A percentile compares a stretch with the other conserved stretches of the same genome.
Evolutionary conservation across 2,797 vertebrate species (phyloP).

Genomic region (Vespertilio murinus): DNA sequence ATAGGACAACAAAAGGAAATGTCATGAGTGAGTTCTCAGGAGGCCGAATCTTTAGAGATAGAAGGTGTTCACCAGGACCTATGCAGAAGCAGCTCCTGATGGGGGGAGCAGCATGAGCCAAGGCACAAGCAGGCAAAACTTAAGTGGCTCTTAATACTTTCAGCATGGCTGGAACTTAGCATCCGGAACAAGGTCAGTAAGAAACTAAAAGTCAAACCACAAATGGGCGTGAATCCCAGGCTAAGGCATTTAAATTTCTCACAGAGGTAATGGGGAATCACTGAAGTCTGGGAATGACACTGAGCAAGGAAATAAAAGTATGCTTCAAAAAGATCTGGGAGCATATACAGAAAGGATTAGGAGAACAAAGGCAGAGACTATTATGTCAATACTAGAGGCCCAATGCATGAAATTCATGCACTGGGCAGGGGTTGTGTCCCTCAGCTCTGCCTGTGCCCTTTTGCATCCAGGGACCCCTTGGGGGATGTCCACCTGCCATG

Average conservation of each 20-base stretch:
- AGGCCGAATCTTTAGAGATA: neutral
- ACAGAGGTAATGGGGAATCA: neutral
- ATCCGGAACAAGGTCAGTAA: neutral
- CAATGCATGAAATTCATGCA: too few relatives aligned
- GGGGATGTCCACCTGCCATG: too few relatives aligned
- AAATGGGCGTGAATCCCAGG: neutral
- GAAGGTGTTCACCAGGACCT: neutral
- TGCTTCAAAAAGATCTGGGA: neutral
- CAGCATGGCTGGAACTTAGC: neutral
- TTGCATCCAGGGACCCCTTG: too few relatives aligned
- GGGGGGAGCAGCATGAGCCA: neutral
- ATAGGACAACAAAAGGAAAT: neutral
- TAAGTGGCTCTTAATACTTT: neutral
- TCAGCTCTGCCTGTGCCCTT: too few relatives aligned
- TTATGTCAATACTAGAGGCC: neutral
- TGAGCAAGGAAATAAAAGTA: neutral
- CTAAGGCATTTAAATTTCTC: neutral
- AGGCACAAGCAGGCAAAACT: neutral
- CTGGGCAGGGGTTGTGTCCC: too few relatives aligned
- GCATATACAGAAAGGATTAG: neutral
- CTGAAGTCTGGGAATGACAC: neutral
- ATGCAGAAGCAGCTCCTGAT: neutral
- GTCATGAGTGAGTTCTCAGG: neutral
- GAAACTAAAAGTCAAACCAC: constrained; percentile 6
- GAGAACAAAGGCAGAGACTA: neutral